Evolutionary conservation across 2,888 invertebrate species (phyloP), one percentile per base, ranked within the genome.

Genomic region (Lampropteryx suffumata): DNA sequence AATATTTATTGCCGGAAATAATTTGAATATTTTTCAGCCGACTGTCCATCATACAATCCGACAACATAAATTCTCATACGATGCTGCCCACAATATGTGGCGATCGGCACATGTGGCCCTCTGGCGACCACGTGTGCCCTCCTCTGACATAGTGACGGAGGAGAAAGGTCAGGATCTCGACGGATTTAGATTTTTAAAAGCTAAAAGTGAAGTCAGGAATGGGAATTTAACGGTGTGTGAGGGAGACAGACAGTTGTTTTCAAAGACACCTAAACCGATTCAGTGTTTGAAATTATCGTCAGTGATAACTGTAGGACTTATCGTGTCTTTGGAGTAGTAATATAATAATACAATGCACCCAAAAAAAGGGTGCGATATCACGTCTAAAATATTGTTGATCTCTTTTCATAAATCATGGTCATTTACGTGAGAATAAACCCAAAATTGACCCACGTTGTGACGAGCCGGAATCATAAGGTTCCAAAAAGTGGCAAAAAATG

Each of bases 391-490:
- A 40, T 54, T 61, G 67, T 62, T 59, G 62, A 62, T 36, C 44
- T 55, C 40, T 57, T 57, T 55, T 60, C 61, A 72, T 76, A 76
- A 77, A 77, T 77, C 74, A 71, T 59, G 51, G 50, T 59, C 59
- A 59, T 62, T 59, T 69, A 71, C 71, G 75, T 74, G 73, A 76
- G 68, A 70, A 69, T 64, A 50, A 48, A 52, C 42, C 60, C 50
- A 56, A 67, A 73, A 69, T 64, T 76, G 74, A 76, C 79, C 76
- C 67, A 50, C 57, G 64, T 67, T 73, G 64, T 69, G 65, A 71
- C 65, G 61, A 66, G 62, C 42, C 57, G 50, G 47, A 61, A 67
- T 65, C 57, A 65, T 61, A 61, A 62, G 55, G 53, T 58, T 57
- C 24, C 44, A 54, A 59, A 26, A 33, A 57, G 58, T 36, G 24